Conservation (phyloP, 1,140 invertebrate species). For the Oppia nitens region DNA sequence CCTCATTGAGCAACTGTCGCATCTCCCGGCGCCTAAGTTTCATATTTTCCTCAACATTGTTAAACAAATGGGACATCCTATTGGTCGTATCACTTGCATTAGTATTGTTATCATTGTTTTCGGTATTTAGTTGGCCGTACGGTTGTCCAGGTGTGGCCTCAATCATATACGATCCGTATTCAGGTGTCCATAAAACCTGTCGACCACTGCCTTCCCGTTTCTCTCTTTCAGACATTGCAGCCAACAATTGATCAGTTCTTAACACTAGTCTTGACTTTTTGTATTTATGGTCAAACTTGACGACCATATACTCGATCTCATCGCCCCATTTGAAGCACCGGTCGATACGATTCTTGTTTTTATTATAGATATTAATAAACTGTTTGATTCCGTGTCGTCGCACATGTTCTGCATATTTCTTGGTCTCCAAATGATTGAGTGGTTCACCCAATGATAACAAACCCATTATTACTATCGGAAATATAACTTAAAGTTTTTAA, state of each 20-base stretch:
- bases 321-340: slow-evolving; percentile 96
- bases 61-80: slow-evolving; percentile 83
- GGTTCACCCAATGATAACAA: slow-evolving; percentile 84
- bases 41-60: slow-evolving; percentile 97
- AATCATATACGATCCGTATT: slow-evolving; percentile 97
- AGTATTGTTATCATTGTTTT: no score
- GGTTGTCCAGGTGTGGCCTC: slow-evolving; percentile 96
- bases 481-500: no score
- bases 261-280: slow-evolving; percentile 66
- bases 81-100: neutral
- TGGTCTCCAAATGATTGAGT: slow-evolving; percentile 85
- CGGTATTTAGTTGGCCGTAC: no score
- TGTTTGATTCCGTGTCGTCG: slow-evolving; percentile 80
- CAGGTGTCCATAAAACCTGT: slow-evolving; percentile 11
- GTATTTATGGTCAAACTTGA: slow-evolving; percentile 81
- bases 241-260: slow-evolving; percentile 54
- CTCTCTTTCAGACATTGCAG: slow-evolving; percentile 47
- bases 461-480: no score
- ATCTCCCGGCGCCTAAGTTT: slow-evolving; percentile 57
- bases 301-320: slow-evolving; percentile 86
- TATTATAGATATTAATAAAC: slow-evolving; percentile 80
- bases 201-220: slow-evolving; percentile 38
- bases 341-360: slow-evolving; percentile 67
- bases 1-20: slow-evolving; percentile 47
- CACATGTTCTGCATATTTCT: slow-evolving; percentile 70